Base-by-base conservation (phyloP, 2,888 invertebrate species). In the Diaphora mendica region DNA sequence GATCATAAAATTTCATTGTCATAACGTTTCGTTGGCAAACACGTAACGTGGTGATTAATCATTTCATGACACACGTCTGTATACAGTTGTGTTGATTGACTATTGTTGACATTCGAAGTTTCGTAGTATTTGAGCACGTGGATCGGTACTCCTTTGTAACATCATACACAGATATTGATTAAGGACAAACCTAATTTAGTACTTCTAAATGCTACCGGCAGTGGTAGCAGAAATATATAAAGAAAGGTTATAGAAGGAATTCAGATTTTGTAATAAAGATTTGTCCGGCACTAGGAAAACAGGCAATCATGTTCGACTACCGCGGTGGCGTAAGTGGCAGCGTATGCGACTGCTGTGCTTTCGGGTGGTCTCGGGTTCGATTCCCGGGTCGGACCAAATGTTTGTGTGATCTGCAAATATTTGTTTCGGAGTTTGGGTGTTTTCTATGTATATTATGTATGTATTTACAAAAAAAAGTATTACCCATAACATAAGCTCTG, bases 71-170 rank as follows among this genome's bases (percentile, higher is more conserved):
- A 80, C 78, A 76, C 72, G 68, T 68, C 73, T 68, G 79, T 78
- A 71, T n/a, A 64, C 64, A 74, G 73, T 75, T 79, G 44, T 72
- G 72, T 75, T 79, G 82, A 82, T 79, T 70, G 77, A 67, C 82
- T 77, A 82, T 82, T 82, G 82, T 83, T 79, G 69, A 65, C 20
- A 70, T 70, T 70, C 11, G 33, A 23, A 68, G n/a, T 64, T 42
- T 55, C 39, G 44, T 59, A n/a, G 42, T 39, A 59, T 8, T 42
- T 20, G 59, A 62, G 30, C 77, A 76, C 83, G 77, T 83, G 74
- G 77, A 0, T 39, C 66, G 76, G 76, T 77, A 73, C 73, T 75
- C 42, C 42, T 70, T 70, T 64, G 44, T 67, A 42, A 26, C 15
- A 7, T 30, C 26, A 62, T 30, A 62, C 30, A 67, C 44, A n/a